Evolutionary conservation across 1,140 invertebrate species (phyloP).

Genomic region (Drosophila kurseongensis): DNA sequence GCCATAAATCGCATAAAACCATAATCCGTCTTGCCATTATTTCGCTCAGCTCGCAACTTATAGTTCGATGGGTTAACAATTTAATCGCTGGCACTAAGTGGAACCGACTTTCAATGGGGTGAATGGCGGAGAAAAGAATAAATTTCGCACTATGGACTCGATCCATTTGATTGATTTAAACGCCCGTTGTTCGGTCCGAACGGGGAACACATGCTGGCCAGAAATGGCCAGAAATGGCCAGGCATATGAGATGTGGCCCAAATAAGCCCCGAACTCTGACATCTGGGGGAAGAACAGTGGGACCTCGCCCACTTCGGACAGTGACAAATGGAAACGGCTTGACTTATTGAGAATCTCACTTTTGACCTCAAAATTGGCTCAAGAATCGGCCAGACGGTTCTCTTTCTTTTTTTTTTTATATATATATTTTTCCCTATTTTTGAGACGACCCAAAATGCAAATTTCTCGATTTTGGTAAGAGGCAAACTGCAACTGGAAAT

Average conservation of each 20-base stretch:
- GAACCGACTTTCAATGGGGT: background rate
- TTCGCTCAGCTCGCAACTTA: background rate
- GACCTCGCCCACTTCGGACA: conserved; percentile 34
- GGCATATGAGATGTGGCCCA: background rate
- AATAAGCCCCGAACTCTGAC: conserved; percentile 36
- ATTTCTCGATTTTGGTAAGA: conserved; percentile 44
- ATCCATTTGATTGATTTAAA: conserved; percentile 46
- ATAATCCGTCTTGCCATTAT: background rate
- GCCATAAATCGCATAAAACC: background rate
- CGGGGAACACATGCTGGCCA: conserved; percentile 23
- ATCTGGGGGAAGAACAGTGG: conserved; percentile 11
- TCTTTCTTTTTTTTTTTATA: conserved; percentile 22
- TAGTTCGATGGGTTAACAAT: conserved; percentile 8
- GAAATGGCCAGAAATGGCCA: background rate
- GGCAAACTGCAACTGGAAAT: conserved; percentile 21
- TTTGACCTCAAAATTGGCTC: conserved; percentile 66
- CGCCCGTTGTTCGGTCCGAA: conserved; percentile 18
- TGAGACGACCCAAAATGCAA: conserved; percentile 70
- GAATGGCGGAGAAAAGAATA: conserved; percentile 27
- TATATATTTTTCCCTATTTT: conserved; percentile 19
- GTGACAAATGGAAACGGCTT: conserved; percentile 56
- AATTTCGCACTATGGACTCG: conserved; percentile 7
- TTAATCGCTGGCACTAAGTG: conserved; percentile 1
- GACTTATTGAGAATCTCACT: conserved; percentile 70
- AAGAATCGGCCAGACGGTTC: conserved; percentile 17